These are phyloP conservation scores for Acronicta alni DNA, from an alignment of 2,888 invertebrate species.

Conservation along the genomic window DNA sequence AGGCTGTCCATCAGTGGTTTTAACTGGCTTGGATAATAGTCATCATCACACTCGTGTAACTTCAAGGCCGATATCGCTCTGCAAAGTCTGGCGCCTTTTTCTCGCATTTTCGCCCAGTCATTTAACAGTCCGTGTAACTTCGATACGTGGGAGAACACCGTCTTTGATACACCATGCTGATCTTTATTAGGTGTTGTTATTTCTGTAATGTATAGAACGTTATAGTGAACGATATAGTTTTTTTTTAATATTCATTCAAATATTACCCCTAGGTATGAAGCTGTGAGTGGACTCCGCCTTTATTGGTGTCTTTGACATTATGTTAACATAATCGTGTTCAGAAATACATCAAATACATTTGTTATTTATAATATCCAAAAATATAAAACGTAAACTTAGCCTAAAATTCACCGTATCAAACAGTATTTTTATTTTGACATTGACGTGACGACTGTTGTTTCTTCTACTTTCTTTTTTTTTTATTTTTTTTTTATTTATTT, in stretches of 20 bases:
- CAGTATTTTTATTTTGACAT: too few relatives aligned
- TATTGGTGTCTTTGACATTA: conserved; percentile 72
- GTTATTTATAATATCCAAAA: neutral
- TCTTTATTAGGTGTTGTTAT: conserved; percentile 75
- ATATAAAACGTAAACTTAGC: conserved; percentile 11
- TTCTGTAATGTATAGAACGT: conserved; percentile 69
- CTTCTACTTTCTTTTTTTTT: too few relatives aligned
- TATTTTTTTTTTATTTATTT: too few relatives aligned
- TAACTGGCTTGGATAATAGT: conserved; percentile 77
- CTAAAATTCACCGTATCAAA: too few relatives aligned
- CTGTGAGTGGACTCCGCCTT: conserved; percentile 56
- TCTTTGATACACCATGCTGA: conserved; percentile 75
- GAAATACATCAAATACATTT: neutral
- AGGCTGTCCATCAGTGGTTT: conserved; percentile 71
- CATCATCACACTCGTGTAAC: conserved; percentile 74
- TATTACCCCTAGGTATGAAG: conserved; percentile 73
- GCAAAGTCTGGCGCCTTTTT: conserved; percentile 75
- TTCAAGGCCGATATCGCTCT: conserved; percentile 73
- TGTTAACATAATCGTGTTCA: conserved; percentile 7
- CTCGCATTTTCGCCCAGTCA: conserved; percentile 75
- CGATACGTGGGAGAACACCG: conserved; percentile 78
- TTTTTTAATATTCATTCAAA: neutral
- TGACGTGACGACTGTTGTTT: too few relatives aligned
- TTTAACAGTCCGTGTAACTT: conserved; percentile 71
- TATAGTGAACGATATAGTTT: neutral